Evolutionary conservation across 2,797 vertebrate species (phyloP).

Genomic region (Peromyscus nudipes): DNA sequence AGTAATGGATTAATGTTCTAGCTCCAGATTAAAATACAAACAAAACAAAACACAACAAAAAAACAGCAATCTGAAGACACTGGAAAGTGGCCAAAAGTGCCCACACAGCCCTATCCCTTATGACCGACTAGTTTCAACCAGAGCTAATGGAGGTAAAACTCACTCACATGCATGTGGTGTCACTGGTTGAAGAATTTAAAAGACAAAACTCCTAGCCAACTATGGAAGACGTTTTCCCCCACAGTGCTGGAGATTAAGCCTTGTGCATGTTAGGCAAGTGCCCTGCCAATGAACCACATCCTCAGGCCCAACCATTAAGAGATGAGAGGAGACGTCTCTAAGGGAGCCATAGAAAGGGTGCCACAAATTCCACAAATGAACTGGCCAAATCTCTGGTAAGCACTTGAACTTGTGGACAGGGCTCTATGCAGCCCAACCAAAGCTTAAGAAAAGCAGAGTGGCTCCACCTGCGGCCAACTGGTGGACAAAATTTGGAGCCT

Average conservation of each 20-base stretch:
- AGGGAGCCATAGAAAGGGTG: neutral
- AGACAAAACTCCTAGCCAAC: neutral
- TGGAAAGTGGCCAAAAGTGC: neutral
- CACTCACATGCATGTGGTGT: neutral
- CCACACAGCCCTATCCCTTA: neutral
- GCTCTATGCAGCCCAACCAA: neutral
- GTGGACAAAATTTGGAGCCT: neutral
- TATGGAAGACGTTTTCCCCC: neutral
- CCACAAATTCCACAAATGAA: neutral
- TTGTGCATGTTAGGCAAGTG: neutral
- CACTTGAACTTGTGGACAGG: neutral
- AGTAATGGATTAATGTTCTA: neutral
- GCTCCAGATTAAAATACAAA: neutral
- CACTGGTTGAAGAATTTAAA: neutral
- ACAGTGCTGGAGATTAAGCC: neutral
- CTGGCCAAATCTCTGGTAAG: neutral
- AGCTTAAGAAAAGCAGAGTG: neutral
- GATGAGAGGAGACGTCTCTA: neutral
- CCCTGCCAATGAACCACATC: neutral
- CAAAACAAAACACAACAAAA: neutral
- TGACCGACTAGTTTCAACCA: neutral
- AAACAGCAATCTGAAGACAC: neutral
- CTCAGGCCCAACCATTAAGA: neutral
- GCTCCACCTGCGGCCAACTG: neutral
- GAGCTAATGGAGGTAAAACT: neutral